phyloP scores from a whole-genome alignment of 1,140 invertebrate genomes.

The Drosophila dunni region DNA sequence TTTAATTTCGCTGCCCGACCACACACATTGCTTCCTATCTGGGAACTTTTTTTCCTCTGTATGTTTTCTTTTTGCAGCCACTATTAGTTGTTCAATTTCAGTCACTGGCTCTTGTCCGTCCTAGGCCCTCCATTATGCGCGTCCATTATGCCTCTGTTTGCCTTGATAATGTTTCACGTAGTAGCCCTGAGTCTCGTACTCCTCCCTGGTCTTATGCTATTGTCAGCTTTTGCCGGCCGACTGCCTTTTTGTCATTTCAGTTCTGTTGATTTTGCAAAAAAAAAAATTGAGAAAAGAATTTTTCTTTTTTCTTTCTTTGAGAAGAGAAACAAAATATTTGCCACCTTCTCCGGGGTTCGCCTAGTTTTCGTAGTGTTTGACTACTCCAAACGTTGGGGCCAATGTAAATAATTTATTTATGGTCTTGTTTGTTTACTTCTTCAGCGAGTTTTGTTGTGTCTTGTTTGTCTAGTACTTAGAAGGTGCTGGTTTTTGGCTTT shows the following conservation, averaged over 20 bases:
- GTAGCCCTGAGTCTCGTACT: background rate
- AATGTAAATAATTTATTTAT: constrained; percentile 82
- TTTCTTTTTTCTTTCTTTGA: no score
- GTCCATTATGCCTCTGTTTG: constrained; percentile 78
- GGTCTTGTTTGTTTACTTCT: constrained; percentile 75
- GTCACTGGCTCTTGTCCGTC: constrained; percentile 10
- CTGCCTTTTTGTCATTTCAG: constrained; percentile 80
- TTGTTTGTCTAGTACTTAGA: constrained; percentile 72
- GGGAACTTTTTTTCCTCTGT: constrained; percentile 1
- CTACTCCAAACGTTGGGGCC: constrained; percentile 34
- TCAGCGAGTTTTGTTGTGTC: constrained; percentile 23
- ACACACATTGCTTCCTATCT: constrained; percentile 55
- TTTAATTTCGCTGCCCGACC: constrained; percentile 58
- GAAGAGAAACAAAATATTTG: constrained; percentile 43
- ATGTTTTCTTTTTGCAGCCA: constrained; percentile 34
- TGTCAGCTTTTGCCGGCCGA: constrained; percentile 50
- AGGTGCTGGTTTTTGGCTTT: constrained; percentile 50
- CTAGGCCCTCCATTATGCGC: constrained; percentile 38
- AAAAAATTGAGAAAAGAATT: constrained; percentile 32
- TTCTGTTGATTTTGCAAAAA: constrained; percentile 80
- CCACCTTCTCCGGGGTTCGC: constrained; percentile 46
- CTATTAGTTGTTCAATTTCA: constrained; percentile 59
- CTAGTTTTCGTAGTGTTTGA: constrained; percentile 47
- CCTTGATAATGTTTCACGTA: constrained; percentile 71
- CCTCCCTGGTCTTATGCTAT: constrained; percentile 52